These are phyloP conservation scores for Lymantria monacha DNA, from an alignment of 2,888 invertebrate genomes.

Conservation along the genomic window DNA sequence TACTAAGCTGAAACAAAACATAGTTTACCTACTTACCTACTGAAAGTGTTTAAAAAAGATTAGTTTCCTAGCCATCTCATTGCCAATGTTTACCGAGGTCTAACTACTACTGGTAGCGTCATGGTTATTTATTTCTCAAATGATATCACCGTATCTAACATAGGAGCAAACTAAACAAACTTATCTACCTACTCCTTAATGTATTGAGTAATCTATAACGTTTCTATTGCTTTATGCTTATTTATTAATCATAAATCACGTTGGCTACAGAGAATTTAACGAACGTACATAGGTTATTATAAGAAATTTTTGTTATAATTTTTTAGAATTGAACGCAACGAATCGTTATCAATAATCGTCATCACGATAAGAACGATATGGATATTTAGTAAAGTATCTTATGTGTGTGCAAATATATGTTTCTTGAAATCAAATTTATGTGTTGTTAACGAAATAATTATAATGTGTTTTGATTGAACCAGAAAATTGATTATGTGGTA, in stretches of 20 bases:
- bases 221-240: background rate
- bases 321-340: background rate
- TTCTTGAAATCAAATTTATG: background rate
- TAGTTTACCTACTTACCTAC: background rate
- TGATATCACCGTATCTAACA: slow-evolving; percentile 32
- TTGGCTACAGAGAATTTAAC: slow-evolving; percentile 12
- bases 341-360: slow-evolving; percentile 22
- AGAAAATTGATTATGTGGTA: slow-evolving; percentile 17
- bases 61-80: slow-evolving; percentile 2
- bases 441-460: background rate
- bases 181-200: too few relatives aligned
- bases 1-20: too few relatives aligned
- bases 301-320: background rate
- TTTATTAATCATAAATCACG: slow-evolving; percentile 12
- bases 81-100: slow-evolving; percentile 11
- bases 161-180: background rate
- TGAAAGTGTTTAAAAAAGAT: slow-evolving; percentile 6
- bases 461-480: background rate
- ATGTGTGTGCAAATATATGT: slow-evolving; percentile 1
- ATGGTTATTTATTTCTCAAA: slow-evolving; percentile 27
- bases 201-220: background rate
- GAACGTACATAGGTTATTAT: background rate
- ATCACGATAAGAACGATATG: slow-evolving; percentile 22
- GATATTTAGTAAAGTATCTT: slow-evolving; percentile 6
- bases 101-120: slow-evolving; percentile 23